Base-by-base conservation (phyloP, 2,888 invertebrate genomes). In the Plebejus argus region DNA sequence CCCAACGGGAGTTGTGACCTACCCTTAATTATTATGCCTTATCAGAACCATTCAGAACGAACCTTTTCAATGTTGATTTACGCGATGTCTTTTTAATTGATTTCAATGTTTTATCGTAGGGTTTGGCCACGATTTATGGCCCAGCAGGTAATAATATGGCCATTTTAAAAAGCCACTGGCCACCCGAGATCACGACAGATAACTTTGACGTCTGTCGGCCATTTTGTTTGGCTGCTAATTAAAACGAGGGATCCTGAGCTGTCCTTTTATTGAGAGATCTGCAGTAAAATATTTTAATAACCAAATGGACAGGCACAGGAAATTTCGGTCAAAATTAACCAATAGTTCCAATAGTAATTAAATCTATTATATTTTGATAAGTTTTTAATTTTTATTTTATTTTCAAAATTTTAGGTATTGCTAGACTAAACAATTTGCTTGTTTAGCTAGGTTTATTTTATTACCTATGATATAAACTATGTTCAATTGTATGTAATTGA, bases 21-120 rank as follows among this genome's bases (percentile, higher is more conserved):
- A 28, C 66, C 66, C 23, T 66, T 66, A 66, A 66, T 66, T 66
- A 28, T 66, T 66, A 28, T 66, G 12, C 28, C 28, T 66, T 66
- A 66, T 28, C 66, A 20, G 66, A 28, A 66, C 12, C 7, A 66
- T 28, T 28, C 66, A 20, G 66, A 28, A 66, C 12, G 6, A 66
- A 66, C 28, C 66, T 28, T 66, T 66, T 66, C 66, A 28, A 66
- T 66, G 23, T 66, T 66, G 66, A 66, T 66, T 66, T 66, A 66
- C 66, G 66, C 66, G 66, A 28, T 66, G 66, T 66, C 20, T 66
- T 66, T 66, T 28, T 15, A 66, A 66, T 28, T 28, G 28, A 66
- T 28, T 28, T 6, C 66, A 66, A 15, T 66, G 20, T 66, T 66
- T 66, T 66, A 66, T 66, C 66, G 28, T 15, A 23, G 28, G 66